Percentiles rank a stretch among this genome's conserved stretches.
phyloP scores from a whole-genome alignment of 2,797 vertebrate genomes.

The Falco berigora region DNA sequence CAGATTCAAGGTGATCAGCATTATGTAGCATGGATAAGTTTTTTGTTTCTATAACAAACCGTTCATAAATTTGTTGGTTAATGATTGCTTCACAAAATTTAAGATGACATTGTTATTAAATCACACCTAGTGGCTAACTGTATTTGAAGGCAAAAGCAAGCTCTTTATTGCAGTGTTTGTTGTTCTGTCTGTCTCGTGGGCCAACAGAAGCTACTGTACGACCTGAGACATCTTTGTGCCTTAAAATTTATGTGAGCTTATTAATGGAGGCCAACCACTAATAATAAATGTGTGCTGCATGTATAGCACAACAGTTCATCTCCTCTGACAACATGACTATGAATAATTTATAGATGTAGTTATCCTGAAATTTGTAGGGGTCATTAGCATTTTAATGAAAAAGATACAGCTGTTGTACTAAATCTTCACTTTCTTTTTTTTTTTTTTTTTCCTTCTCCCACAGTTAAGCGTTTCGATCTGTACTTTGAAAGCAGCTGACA shows the following conservation, averaged over 20 bases:
- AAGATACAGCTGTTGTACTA: constrained; percentile 63
- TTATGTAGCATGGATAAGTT: background rate
- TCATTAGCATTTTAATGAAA: constrained; percentile 77
- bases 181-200: background rate
- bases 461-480: constrained; percentile 38
- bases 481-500: constrained; percentile 24
- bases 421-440: constrained; percentile 49
- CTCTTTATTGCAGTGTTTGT: background rate
- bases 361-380: constrained; percentile 61
- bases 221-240: background rate
- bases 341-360: constrained; percentile 71
- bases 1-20: rapidly evolving
- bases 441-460: background rate
- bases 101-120: background rate
- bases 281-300: constrained; percentile 29
- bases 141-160: background rate
- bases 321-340: constrained; percentile 8
- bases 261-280: constrained; percentile 17
- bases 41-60: background rate
- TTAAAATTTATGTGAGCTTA: constrained; percentile 31
- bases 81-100: background rate
- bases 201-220: background rate
- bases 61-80: background rate
- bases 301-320: constrained; percentile 32
- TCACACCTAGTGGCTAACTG: background rate